Percentiles rank a stretch among this genome's conserved stretches.
Evolutionary conservation across 2,113 vertebrate species (phyloP).

Genomic region (Sebastes schlegelii): DNA sequence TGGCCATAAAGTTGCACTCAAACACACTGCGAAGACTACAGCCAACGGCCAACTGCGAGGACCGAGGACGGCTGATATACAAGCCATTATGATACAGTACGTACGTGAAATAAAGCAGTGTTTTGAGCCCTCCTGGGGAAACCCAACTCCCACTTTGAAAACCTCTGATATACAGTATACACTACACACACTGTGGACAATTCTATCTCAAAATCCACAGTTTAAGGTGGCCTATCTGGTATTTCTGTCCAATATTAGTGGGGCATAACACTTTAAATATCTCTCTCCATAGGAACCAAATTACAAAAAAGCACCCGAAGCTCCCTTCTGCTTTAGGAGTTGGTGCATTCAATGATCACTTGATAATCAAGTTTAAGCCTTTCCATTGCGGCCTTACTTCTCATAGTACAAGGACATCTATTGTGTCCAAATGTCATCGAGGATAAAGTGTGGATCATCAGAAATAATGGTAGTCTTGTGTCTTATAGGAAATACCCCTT

Average conservation of each 20-base stretch:
- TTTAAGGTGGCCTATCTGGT: background rate
- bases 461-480: background rate
- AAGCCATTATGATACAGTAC: too few species aligned
- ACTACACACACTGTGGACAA: background rate
- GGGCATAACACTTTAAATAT: background rate
- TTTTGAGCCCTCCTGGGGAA: too few species aligned
- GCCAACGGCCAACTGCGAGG: too few species aligned
- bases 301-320: background rate
- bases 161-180: too few species aligned
- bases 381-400: background rate
- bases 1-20: too few species aligned
- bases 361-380: constrained; percentile 11
- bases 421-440: constrained; percentile 18
- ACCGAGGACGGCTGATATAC: too few species aligned
- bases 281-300: background rate
- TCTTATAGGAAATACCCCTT: constrained; percentile 19
- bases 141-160: too few species aligned
- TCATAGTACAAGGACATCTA: constrained; percentile 9
- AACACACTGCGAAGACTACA: too few species aligned
- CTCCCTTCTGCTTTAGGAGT: background rate
- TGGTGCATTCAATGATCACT: background rate
- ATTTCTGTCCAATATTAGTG: background rate
- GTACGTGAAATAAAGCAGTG: too few species aligned
- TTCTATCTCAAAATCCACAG: background rate
- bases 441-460: background rate